Base-by-base conservation (phyloP, 2,797 vertebrate genomes). In the Ataeniobius toweri region DNA sequence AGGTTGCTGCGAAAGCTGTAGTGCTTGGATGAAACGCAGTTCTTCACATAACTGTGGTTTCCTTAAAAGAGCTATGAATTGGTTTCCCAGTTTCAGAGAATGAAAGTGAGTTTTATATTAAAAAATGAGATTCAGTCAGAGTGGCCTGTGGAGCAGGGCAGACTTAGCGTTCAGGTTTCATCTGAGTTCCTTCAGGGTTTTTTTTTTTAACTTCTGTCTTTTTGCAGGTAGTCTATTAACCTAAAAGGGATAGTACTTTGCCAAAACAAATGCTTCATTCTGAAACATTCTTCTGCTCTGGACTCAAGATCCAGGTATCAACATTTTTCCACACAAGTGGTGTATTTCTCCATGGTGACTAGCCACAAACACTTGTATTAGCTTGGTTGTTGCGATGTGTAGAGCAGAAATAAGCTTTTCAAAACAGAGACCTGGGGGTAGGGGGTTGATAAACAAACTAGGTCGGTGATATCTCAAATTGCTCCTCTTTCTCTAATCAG, bases 401-500 rank as follows among this genome's bases (percentile, higher is more conserved):
- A 31, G 72, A 78, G 65, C 58, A 79, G 87, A 88, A 84, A 85
- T 80, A 91, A 81, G 76, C 48, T 24, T 5, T 5, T 80, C 0
- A 31, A 58, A 86, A 73, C 63, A 79, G 58, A 82, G 71, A 81
- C 81, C 82, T n/a, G 73, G 82, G n/a, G 24, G 58, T 59, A 10
- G n/a, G 80, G 75, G 59, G 80, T n/a, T 73, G 88, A 87, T 85
- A 94, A 94, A 93, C 89, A 92, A 83, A 82, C 78, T 46, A 75
- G 85, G 74, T 70, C 24, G 10, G 82, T n/a, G 85, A 85, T 94
- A 92, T 94, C 91, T 78, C 18, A 31, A 77, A 61, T 83, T 75
- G 61, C 72, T 84, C 83, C 77, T 90, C 88, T 92, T 92, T 90
- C 88, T 91, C 86, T 92, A 92, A 95, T 94, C 94, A 92, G 85